Conservation (phyloP, 2,888 invertebrate genomes). For the Leptopilina drosophilae region DNA sequence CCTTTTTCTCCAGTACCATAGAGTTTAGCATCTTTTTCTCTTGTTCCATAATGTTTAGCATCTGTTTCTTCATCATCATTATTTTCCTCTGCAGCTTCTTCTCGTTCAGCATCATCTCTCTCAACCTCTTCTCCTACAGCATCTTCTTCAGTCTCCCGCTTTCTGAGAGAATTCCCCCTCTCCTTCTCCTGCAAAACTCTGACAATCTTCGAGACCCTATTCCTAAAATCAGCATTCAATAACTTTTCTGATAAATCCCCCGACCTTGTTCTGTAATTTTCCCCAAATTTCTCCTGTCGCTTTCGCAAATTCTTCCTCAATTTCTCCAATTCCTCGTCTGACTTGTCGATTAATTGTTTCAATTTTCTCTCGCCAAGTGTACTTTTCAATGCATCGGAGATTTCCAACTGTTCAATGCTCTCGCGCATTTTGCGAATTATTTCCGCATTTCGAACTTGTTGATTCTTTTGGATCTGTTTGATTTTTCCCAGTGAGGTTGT, state of each 20-base stretch:
- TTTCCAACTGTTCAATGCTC: constrained; percentile 52
- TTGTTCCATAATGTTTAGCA: too few relatives aligned
- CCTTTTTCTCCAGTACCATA: too few relatives aligned
- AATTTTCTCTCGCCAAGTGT: constrained; percentile 47
- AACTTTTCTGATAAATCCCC: constrained; percentile 51
- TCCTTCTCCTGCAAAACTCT: background rate
- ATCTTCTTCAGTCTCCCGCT: too few relatives aligned
- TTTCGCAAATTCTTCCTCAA: constrained; percentile 57
- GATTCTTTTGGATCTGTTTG: constrained; percentile 42
- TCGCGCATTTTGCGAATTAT: constrained; percentile 52
- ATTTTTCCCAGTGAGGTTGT: background rate
- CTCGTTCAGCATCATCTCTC: too few relatives aligned
- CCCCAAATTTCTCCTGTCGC: constrained; percentile 57
- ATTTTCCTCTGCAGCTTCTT: too few relatives aligned
- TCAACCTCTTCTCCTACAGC: too few relatives aligned
- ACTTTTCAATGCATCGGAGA: background rate
- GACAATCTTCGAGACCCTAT: background rate
- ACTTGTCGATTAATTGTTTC: constrained; percentile 52
- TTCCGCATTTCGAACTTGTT: constrained; percentile 44
- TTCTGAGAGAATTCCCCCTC: too few relatives aligned
- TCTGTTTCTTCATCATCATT: too few relatives aligned
- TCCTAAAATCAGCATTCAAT: background rate
- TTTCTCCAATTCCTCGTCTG: constrained; percentile 56
- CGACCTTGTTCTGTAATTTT: constrained; percentile 58
- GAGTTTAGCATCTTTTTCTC: too few relatives aligned